These are phyloP conservation scores for Quadroppia sp. DNA, from an alignment of 2,888 invertebrate species.

Conservation along the genomic window DNA sequence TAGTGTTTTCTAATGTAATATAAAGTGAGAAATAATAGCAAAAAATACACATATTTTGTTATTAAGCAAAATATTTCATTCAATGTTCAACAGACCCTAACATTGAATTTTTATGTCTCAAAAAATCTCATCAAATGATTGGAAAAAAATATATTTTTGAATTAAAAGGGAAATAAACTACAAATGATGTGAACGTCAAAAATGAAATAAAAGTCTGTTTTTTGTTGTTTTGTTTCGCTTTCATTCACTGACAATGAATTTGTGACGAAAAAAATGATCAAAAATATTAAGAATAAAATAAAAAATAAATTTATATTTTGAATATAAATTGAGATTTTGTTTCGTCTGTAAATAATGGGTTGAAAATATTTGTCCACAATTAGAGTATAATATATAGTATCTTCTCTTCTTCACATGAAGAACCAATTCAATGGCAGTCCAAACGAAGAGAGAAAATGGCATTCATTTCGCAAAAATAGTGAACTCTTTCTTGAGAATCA, in stretches of 20 bases:
- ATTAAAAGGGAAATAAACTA: slow-evolving; percentile 31
- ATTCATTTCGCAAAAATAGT: slow-evolving; percentile 34
- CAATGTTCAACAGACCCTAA: slow-evolving; percentile 31
- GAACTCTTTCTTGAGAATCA: slow-evolving; percentile 48
- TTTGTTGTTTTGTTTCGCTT: no score
- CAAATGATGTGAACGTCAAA: not conserved
- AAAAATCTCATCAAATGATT: no score
- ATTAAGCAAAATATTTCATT: no score
- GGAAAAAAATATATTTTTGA: not conserved
- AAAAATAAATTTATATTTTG: not conserved
- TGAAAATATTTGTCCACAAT: no score
- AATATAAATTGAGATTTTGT: not conserved
- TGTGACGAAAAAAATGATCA: not conserved
- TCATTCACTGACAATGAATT: not conserved
- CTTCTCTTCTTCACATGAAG: not conserved
- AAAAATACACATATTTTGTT: no score
- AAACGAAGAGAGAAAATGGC: no score
- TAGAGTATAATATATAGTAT: no score
- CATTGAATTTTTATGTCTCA: no score
- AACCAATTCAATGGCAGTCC: not conserved
- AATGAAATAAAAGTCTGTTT: no score
- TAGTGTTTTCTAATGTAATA: no score
- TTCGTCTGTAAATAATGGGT: not conserved
- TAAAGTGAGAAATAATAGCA: no score
- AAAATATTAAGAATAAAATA: not conserved